These are phyloP conservation scores for Diadema setosum DNA, from an alignment of 35 echinoderm and acorn worm species.

Conservation along the genomic window DNA sequence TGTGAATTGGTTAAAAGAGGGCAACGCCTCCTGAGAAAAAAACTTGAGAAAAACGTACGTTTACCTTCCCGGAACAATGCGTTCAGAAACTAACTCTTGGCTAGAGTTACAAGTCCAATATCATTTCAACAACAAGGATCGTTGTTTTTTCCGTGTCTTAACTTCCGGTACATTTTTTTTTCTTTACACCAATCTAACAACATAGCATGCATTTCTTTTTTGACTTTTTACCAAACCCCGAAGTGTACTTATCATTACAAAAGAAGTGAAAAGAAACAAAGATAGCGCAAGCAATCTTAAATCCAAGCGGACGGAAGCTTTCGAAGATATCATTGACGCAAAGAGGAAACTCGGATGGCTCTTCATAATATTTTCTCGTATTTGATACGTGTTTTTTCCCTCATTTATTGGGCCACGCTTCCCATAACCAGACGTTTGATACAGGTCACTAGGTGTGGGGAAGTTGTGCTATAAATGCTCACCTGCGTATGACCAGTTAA, in stretches of 20 bases:
- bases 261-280: background rate
- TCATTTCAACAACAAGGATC: background rate
- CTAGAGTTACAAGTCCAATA: background rate
- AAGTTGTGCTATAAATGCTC: too few relatives aligned
- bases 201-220: background rate
- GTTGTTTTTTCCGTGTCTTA: background rate
- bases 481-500: too few relatives aligned
- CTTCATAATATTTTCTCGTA: constrained; percentile 21
- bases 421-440: background rate
- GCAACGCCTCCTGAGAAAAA: background rate
- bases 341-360: constrained; percentile 4
- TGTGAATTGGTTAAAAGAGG: too few relatives aligned
- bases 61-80: constrained; percentile 15
- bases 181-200: background rate
- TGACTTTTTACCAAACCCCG: too few relatives aligned
- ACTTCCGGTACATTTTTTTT: background rate
- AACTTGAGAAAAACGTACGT: too few relatives aligned
- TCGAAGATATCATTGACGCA: constrained; percentile 10
- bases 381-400: background rate
- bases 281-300: background rate
- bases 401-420: background rate
- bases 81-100: background rate
- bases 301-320: constrained; percentile 14
- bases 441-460: background rate
- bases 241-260: too few relatives aligned